Evolutionary conservation across 1,140 invertebrate species (phyloP), one percentile per base, ranked within the genome.

Genomic region (Luehdorfia chinensis): DNA sequence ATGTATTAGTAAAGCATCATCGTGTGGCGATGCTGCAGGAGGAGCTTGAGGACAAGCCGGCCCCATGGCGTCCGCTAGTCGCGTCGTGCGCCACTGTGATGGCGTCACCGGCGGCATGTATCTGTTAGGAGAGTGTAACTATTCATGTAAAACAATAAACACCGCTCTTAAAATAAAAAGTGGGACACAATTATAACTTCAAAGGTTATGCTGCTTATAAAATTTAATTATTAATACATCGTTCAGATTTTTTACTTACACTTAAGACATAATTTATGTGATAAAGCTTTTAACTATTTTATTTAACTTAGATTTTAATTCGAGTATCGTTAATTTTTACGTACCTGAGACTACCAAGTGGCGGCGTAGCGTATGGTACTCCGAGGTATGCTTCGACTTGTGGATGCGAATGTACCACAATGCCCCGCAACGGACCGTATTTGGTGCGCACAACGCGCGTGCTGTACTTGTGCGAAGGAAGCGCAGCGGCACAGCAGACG

Each of bases 71-170:
- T 97, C 93, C 43, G 96, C 95, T 59, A 94, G 87, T 49, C 94
- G 92, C 45, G 93, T 91, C 45, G 92, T 93, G 43, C 92, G 90
- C 96, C 96, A 97, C 65, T 94, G 92, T 15, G 94, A 94, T 30
- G 95, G 94, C 19, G 95, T 96, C 66, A 97, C 95, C 41, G 96
- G 96, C 46, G 96, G 96, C 95, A 98, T 98, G 81, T 97, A 98
- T 73, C 91, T 92, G 39, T 36, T 33, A 44, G 6, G 34, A 7
- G 3, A 21, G 7, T 21, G 7, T 21, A n/a, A n/a, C n/a, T n/a
- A n/a, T n/a, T n/a, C n/a, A n/a, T n/a, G n/a, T n/a, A n/a, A n/a
- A n/a, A n/a, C n/a, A n/a, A n/a, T n/a, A n/a, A n/a, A n/a, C n/a
- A n/a, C n/a, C n/a, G n/a, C n/a, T n/a, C n/a, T n/a, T n/a, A n/a